phyloP scores from a whole-genome alignment of 2,113 vertebrate genomes.

The Syngnathus scovelli region DNA sequence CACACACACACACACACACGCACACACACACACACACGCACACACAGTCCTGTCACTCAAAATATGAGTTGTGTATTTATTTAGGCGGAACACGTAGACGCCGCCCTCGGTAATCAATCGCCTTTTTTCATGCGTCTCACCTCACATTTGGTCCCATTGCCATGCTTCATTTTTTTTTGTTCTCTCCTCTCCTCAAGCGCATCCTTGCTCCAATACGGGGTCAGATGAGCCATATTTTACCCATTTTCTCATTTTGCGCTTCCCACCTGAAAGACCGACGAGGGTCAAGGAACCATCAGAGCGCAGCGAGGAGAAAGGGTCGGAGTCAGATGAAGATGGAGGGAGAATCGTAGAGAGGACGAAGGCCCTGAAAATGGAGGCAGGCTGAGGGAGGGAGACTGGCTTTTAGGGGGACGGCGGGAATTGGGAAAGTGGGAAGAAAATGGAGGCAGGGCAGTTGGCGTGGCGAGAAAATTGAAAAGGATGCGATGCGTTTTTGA shows the following conservation, averaged over 20 bases:
- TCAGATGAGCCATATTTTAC: constrained; percentile 12
- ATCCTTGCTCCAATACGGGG: constrained; percentile 14
- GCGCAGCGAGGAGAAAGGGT: constrained; percentile 39
- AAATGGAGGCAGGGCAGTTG: constrained; percentile 49
- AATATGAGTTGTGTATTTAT: constrained; percentile 56
- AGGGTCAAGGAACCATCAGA: constrained; percentile 61
- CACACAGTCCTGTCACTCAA: constrained; percentile 47
- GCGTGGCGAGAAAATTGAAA: constrained; percentile 70
- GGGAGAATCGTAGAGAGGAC: constrained; percentile 26
- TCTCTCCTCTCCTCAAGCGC: constrained; percentile 26
- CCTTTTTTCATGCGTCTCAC: constrained; percentile 60
- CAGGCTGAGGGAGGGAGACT: constrained; percentile 15
- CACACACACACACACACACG: constrained; percentile 4
- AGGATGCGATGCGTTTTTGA: constrained; percentile 68
- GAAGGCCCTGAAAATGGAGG: constrained; percentile 25
- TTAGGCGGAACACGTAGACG: constrained; percentile 67
- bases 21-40: not conserved
- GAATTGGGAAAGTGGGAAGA: constrained; percentile 9
- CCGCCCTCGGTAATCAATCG: constrained; percentile 62
- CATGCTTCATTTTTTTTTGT: constrained; percentile 15
- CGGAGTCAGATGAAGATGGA: constrained; percentile 36
- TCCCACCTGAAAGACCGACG: constrained; percentile 42
- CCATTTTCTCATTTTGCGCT: constrained; percentile 10
- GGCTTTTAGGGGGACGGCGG: constrained; percentile 41
- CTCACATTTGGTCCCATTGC: constrained; percentile 53